Evolutionary conservation across 1,140 invertebrate genomes (phyloP).

Genomic region (Sitobion miscanthi): DNA sequence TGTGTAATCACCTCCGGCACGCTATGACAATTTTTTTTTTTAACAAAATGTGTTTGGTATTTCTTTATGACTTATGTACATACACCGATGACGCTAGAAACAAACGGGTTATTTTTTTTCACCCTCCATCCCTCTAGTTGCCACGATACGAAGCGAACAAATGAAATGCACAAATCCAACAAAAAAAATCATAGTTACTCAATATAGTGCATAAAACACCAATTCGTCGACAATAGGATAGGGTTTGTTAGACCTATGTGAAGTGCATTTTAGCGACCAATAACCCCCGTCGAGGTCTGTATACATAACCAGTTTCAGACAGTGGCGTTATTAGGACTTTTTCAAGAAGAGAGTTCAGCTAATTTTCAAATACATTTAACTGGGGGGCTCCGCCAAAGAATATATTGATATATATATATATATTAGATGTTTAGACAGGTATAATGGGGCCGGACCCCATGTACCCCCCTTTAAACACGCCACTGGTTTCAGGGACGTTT

Average conservation of each 20-base stretch:
- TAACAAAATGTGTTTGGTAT: neutral
- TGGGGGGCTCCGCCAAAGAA: no score
- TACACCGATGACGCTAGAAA: neutral
- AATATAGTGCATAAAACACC: neutral
- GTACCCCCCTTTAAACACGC: no score
- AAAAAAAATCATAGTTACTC: neutral
- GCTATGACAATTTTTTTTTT: neutral
- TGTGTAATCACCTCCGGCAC: neutral
- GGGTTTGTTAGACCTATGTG: neutral
- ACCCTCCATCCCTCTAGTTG: neutral
- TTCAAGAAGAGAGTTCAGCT: no score
- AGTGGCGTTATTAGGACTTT: no score
- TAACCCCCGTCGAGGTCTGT: neutral
- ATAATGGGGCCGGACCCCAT: no score
- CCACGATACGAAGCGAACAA: neutral
- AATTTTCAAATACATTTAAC: no score
- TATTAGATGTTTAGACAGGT: no score
- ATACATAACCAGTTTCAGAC: no score
- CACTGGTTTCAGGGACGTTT: neutral
- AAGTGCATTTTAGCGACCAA: neutral
- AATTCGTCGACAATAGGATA: neutral
- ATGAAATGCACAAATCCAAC: neutral
- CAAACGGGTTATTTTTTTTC: neutral
- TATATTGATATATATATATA: no score
- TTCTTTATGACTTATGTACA: neutral